Evolutionary conservation across 2,797 vertebrate species (phyloP), one percentile per base, ranked within the genome.

Genomic region (Bufotes viridis): DNA sequence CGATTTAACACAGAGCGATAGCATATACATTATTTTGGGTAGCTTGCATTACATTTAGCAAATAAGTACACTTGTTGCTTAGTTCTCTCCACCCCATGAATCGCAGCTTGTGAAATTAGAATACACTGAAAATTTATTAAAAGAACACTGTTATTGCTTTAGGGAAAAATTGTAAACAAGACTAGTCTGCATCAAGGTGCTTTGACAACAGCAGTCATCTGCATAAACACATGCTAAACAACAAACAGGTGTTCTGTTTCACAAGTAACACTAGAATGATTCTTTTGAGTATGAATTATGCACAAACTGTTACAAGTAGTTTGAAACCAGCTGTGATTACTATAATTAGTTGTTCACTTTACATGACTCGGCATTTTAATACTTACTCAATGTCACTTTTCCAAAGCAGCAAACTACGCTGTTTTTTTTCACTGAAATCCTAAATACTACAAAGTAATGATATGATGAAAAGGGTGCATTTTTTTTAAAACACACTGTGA

Each of bases 201-300:
- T 96, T 95, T 96, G 95, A 96, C 96, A 96, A 96, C 95, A 95
- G 94, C 95, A 95, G 95, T 96, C 95, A 96, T 96, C 96, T 96
- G 95, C 95, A 96, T 95, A 95, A 96, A 95, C 94, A 96, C 94
- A 95, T 94, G 94, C 94, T 95, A 94, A 95, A 97, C 95, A 96
- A 96, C 96, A 96, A 96, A 96, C 96, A 97, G 96, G 96, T 97
- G 96, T 96, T 97, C 95, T 93, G 87, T 95, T 97, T 97, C 96
- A 96, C 95, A 96, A 95, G 94, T 95, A 92, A 93, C 90, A 91
- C 94, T 94, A 94, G 93, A 95, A 92, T 95, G 94, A 94, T 92
- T 93, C 94, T 94, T 95, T 94, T 92, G 95, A 95, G 94, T 93
- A 94, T 91, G 94, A 93, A 93, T 93, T 93, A 91, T 91, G 93